phyloP scores from a whole-genome alignment of 2,888 invertebrate genomes.

The Cephus sareptanus region DNA sequence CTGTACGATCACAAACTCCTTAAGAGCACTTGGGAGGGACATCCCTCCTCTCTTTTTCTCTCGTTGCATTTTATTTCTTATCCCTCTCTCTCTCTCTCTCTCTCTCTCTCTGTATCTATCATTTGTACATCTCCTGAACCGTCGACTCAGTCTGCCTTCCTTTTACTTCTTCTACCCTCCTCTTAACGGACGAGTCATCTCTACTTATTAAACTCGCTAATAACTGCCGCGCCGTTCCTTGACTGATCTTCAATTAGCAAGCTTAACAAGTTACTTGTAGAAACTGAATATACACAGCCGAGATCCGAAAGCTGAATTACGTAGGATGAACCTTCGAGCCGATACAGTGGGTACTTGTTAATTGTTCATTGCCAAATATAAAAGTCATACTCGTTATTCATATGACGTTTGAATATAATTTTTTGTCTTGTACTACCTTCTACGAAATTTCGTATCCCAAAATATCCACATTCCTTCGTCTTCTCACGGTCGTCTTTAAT shows the following conservation, averaged over 20 bases:
- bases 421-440: not conserved
- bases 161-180: not conserved
- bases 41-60: slow-evolving; percentile 20
- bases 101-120: not conserved
- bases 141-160: not conserved
- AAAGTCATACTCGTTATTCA: not conserved
- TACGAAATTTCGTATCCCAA: not conserved
- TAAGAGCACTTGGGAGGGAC: slow-evolving; percentile 18
- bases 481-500: not conserved
- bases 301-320: not conserved
- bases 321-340: not conserved
- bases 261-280: slow-evolving; percentile 37
- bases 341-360: not conserved
- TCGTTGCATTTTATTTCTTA: slow-evolving; percentile 23
- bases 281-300: slow-evolving; percentile 4
- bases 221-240: slow-evolving; percentile 30
- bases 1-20: slow-evolving; percentile 4
- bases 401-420: not conserved
- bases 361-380: not conserved
- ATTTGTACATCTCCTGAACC: not conserved
- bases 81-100: not conserved
- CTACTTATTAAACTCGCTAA: slow-evolving; percentile 39
- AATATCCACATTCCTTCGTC: not conserved
- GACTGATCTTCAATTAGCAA: slow-evolving; percentile 9
- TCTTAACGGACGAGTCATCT: slow-evolving; percentile 12